Conservation (phyloP, 2,888 invertebrate genomes). For the Tachina fera region DNA sequence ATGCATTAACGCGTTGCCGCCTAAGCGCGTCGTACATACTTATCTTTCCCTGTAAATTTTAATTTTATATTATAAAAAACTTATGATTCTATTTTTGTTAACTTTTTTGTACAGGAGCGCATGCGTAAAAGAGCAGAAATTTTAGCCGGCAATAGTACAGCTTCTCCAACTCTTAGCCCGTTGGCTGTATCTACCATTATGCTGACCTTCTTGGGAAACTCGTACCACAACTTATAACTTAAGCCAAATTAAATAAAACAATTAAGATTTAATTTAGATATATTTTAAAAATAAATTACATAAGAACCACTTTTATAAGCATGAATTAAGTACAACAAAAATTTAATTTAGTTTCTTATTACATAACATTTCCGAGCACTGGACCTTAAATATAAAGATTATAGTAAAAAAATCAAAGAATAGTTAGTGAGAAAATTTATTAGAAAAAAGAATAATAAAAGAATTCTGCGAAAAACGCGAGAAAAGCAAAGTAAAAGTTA, state of each 20-base stretch:
- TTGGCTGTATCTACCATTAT: slow-evolving; percentile 79
- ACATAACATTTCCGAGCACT: slow-evolving; percentile 35
- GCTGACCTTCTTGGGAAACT: slow-evolving; percentile 79
- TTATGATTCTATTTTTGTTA: neutral
- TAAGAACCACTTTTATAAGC: slow-evolving; percentile 53
- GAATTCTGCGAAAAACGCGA: neutral
- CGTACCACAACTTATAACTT: slow-evolving; percentile 81
- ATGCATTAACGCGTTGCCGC: too few species aligned
- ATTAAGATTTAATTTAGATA: slow-evolving; percentile 65
- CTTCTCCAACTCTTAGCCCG: slow-evolving; percentile 79
- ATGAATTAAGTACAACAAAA: slow-evolving; percentile 27
- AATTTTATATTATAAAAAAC: neutral
- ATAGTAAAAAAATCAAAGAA: slow-evolving; percentile 30
- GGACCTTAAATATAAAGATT: slow-evolving; percentile 70
- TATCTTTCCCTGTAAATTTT: too few species aligned
- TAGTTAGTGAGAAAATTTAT: slow-evolving; percentile 59
- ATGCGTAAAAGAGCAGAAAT: slow-evolving; percentile 86
- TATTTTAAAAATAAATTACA: slow-evolving; percentile 43
- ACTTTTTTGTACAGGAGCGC: slow-evolving; percentile 82
- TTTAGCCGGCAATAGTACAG: slow-evolving; percentile 85
- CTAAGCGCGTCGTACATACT: too few species aligned
- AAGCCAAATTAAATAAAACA: slow-evolving; percentile 72
- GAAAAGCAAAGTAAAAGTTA: slow-evolving; percentile 59
- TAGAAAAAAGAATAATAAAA: slow-evolving; percentile 29
- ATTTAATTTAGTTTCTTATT: slow-evolving; percentile 23